Conservation (phyloP, 2,797 vertebrate genomes). For the Nannoperca australis region DNA sequence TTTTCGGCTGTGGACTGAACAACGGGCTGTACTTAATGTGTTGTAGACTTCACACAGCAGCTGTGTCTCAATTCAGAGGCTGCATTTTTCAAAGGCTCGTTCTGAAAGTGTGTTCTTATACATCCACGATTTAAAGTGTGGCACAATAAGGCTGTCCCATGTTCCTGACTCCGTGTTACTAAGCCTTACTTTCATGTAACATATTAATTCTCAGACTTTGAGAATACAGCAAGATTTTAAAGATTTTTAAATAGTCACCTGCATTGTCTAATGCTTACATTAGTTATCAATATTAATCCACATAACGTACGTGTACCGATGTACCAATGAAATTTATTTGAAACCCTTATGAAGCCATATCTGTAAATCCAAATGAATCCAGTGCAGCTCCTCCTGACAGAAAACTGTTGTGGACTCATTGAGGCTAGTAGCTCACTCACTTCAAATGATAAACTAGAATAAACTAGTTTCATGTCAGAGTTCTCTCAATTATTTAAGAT, state of each 20-base stretch:
- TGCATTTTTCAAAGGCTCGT: too few relatives aligned
- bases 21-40: too few relatives aligned
- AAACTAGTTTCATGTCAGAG: conserved; percentile 30
- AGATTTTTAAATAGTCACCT: too few relatives aligned
- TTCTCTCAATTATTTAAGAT: conserved; percentile 41
- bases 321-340: not conserved
- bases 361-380: not conserved
- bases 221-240: too few relatives aligned
- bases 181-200: too few relatives aligned
- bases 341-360: not conserved
- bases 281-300: not conserved
- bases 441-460: conserved; percentile 27
- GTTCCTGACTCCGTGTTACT: too few relatives aligned
- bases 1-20: too few relatives aligned
- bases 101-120: too few relatives aligned
- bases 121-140: too few relatives aligned
- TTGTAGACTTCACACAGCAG: too few relatives aligned
- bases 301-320: not conserved
- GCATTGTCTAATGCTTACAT: not conserved
- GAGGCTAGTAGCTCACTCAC: conserved; percentile 15
- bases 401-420: conserved; percentile 6
- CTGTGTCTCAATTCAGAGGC: too few relatives aligned
- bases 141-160: too few relatives aligned
- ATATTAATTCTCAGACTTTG: not conserved
- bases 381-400: not conserved